Percentiles rank a stretch among this genome's conserved stretches.
Evolutionary conservation across 2,113 vertebrate species (phyloP).

Genomic region (Menidia beryllina): DNA sequence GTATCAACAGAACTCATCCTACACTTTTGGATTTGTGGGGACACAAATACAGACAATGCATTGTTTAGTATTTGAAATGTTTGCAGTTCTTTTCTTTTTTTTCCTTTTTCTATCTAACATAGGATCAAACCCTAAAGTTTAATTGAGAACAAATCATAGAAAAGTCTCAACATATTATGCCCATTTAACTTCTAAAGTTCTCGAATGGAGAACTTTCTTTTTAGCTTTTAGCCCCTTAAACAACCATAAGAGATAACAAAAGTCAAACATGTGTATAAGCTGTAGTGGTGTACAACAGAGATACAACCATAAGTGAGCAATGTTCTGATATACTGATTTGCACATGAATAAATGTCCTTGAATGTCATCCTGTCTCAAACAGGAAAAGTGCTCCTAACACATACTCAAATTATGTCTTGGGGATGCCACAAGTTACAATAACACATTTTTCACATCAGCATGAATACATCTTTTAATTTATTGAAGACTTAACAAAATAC

Average conservation of each 20-base stretch:
- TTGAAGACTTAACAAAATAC: constrained; percentile 56
- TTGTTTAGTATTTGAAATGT: constrained; percentile 39
- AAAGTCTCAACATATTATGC: constrained; percentile 1
- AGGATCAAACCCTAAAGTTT: constrained; percentile 23
- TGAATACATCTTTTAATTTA: constrained; percentile 22
- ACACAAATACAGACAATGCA: constrained; percentile 39
- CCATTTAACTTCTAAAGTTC: neutral
- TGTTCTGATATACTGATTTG: constrained; percentile 66
- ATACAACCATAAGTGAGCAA: constrained; percentile 46
- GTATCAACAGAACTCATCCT: constrained; percentile 67
- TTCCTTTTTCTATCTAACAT: constrained; percentile 15
- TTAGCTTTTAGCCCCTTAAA: constrained; percentile 40
- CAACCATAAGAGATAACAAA: constrained; percentile 49
- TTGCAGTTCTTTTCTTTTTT: constrained; percentile 37
- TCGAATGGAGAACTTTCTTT: constrained; percentile 22
- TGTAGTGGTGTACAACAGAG: constrained; percentile 49
- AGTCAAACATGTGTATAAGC: constrained; percentile 29
- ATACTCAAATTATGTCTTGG: constrained; percentile 49
- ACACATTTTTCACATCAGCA: constrained; percentile 56
- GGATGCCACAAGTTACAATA: constrained; percentile 52
- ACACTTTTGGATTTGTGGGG: constrained; percentile 62
- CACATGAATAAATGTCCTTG: constrained; percentile 76
- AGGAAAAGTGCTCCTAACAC: constrained; percentile 59
- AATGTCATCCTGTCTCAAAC: constrained; percentile 68
- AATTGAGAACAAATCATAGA: neutral